Evolutionary conservation across 2,113 vertebrate genomes (phyloP), one percentile per base, ranked within the genome.

Genomic region (Neofelis nebulosa): DNA sequence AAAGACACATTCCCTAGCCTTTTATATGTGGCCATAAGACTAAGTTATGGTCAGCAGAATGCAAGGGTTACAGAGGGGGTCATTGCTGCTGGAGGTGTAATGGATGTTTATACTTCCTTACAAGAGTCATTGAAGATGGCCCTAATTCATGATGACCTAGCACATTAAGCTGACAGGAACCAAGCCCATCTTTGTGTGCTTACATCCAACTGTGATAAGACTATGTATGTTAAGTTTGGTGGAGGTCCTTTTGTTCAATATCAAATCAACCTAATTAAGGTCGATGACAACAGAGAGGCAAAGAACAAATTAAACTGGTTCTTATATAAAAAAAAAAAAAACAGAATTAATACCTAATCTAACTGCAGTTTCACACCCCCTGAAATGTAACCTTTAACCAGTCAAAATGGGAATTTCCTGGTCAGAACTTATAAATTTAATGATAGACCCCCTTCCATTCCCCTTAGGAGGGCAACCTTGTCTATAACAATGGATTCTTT

Each of bases 101-200:
- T 99, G 99, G 99, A 99, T 98, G 99, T 99, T 87, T 99, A 99
- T 99, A 99, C 99, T 57, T 99, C 99, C 96, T 99, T 99, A 96
- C 99, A 99, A 97, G 99, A 99, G 98, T 99, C 99, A 99, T 99
- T 99, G 73, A 99, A 99, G 99, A 99, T 99, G 81, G 99, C 99
- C 98, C 99, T 99, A 71, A 99, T 99, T 97, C 99, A 99, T 5
- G 99, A 99, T 89, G 99, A 99, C 91, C 98, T 99, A 5, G 99
- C 99, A 82, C 99, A 99, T 95, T 21, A 71, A 71, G 68, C 57
- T 25, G 57, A 71, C 18, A 71, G n/a, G n/a, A n/a, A 71, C 18
- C 18, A 71, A 36, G n/a, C 68, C n/a, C 7, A 36, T 36, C 68
- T 71, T 36, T 36, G 68, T 11, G 18, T 71, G 68, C n/a, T 71